A percentile compares a stretch with the other conserved stretches of the same genome.
These are phyloP conservation scores for Malacoraja senta DNA, from an alignment of 2,797 vertebrate species.

Conservation along the genomic window DNA sequence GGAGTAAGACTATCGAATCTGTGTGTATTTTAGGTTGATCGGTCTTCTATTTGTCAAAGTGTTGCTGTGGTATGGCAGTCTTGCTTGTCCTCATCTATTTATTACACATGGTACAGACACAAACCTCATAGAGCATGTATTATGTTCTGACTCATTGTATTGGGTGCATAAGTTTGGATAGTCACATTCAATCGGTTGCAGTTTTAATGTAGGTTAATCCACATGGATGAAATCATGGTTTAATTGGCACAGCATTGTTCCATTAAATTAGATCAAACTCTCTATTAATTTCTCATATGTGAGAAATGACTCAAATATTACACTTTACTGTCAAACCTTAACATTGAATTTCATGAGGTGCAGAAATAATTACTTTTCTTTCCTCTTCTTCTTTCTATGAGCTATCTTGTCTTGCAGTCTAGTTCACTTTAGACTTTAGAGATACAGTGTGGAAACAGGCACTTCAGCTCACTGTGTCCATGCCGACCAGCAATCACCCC, in stretches of 20 bases:
- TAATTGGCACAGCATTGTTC: not conserved
- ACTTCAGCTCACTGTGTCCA: too few relatives aligned
- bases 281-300: not conserved
- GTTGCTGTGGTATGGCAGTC: not conserved
- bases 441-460: too few relatives aligned
- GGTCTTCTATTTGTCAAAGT: not conserved
- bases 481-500: too few relatives aligned
- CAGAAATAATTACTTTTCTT: not conserved
- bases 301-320: not conserved
- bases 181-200: not conserved
- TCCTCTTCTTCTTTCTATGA: not conserved
- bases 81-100: not conserved
- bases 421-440: too few relatives aligned
- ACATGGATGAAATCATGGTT: not conserved
- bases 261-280: not conserved
- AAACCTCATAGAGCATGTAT: not conserved
- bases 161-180: not conserved
- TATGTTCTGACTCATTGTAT: not conserved
- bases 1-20: not conserved
- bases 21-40: not conserved
- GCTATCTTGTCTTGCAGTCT: not conserved
- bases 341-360: not conserved
- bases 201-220: not conserved
- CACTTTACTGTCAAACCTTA: not conserved
- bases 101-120: not conserved